Conservation (phyloP, 2,888 invertebrate genomes). For the Cepaea hortensis region DNA sequence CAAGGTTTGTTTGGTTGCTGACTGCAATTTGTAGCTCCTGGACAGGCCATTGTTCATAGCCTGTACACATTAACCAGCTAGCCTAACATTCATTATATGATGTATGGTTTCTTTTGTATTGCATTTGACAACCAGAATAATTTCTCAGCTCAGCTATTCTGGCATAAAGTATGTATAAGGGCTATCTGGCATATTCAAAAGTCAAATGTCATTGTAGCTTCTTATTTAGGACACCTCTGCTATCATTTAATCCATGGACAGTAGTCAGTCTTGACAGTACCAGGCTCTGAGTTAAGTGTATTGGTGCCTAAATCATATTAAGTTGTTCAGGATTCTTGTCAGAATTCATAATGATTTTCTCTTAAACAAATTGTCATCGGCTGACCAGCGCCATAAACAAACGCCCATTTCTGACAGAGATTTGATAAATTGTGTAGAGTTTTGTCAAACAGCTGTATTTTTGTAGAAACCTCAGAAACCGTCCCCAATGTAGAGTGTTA, state of each 20-base stretch:
- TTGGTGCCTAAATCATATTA: too few species aligned
- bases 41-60: slow-evolving; percentile 4
- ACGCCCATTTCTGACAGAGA: too few species aligned
- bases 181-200: slow-evolving; percentile 25
- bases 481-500: too few species aligned
- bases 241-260: neutral
- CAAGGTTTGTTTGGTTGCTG: slow-evolving; percentile 29
- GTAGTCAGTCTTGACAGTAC: too few species aligned
- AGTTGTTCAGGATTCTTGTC: too few species aligned
- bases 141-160: slow-evolving; percentile 9
- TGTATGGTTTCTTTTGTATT: neutral
- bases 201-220: neutral
- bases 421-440: too few species aligned
- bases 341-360: too few species aligned
- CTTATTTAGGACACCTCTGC: neutral
- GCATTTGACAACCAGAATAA: neutral
- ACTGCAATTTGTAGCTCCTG: slow-evolving; percentile 6
- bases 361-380: too few species aligned
- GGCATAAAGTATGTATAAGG: neutral
- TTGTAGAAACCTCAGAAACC: too few species aligned
- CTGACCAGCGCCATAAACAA: too few species aligned
- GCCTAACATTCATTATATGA: neutral
- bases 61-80: neutral
- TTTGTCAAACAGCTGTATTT: too few species aligned
- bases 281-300: too few species aligned